phyloP scores from a whole-genome alignment of 2,888 invertebrate genomes.

The Morpho deidamia region DNA sequence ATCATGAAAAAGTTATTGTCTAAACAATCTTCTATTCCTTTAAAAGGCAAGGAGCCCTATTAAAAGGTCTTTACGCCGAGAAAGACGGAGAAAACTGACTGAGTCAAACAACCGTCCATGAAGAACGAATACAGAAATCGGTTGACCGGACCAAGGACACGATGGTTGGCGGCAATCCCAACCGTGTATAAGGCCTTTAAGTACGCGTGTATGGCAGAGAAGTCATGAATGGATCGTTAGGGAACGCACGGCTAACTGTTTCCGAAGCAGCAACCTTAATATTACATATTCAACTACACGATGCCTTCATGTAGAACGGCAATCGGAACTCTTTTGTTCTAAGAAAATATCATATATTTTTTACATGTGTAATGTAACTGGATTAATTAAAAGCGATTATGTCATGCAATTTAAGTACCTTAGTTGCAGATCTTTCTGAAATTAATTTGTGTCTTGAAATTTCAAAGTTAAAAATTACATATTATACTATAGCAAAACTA shows the following conservation, averaged over 20 bases:
- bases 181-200: background rate
- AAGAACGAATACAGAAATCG: no score
- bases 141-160: no score
- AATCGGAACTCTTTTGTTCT: slow-evolving; percentile 18
- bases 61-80: no score
- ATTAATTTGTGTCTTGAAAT: background rate
- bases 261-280: slow-evolving; percentile 39
- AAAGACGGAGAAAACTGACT: no score
- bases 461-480: background rate
- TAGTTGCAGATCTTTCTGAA: background rate
- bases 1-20: no score
- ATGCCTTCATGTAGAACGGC: slow-evolving; percentile 12
- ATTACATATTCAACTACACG: slow-evolving; percentile 8
- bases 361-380: slow-evolving; percentile 2
- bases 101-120: no score
- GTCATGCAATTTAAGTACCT: background rate
- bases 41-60: no score
- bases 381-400: slow-evolving; percentile 5
- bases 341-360: slow-evolving; percentile 5
- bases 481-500: background rate
- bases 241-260: slow-evolving; percentile 45
- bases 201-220: slow-evolving; percentile 9
- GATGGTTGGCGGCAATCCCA: no score
- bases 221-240: slow-evolving; percentile 58
- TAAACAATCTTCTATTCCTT: no score